phyloP scores from a whole-genome alignment of 1,140 invertebrate species.

The Drosophila nigromelanica region DNA sequence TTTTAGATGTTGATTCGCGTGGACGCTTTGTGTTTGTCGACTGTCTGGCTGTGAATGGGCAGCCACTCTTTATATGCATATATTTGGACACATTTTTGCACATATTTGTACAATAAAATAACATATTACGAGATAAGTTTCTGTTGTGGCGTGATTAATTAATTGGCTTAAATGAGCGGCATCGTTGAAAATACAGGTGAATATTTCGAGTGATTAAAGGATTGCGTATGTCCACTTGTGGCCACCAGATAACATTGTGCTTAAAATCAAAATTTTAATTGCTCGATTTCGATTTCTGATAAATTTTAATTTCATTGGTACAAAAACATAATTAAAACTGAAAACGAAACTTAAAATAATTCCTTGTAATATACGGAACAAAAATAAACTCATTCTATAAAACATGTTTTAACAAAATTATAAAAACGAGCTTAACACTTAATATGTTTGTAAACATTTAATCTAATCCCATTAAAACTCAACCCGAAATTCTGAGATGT shows the following conservation, averaged over 20 bases:
- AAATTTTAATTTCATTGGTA: no score
- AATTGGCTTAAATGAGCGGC: constrained; percentile 29
- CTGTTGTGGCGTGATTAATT: background rate
- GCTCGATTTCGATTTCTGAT: no score
- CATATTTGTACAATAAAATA: background rate
- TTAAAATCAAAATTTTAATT: no score
- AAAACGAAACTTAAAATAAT: no score
- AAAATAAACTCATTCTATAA: no score
- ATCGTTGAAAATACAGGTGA: constrained; percentile 46
- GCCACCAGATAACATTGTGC: background rate
- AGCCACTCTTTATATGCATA: background rate
- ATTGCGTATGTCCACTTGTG: background rate
- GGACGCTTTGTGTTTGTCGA: constrained; percentile 28
- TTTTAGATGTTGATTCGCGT: constrained; percentile 56
- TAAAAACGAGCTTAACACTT: no score
- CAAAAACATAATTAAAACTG: no score
- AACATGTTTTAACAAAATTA: no score
- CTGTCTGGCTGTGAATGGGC: constrained; percentile 1
- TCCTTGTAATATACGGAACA: no score
- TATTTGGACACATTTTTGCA: background rate
- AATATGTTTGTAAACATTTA: no score
- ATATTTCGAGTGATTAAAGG: constrained; percentile 10
- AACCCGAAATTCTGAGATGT: no score
- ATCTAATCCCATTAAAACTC: no score
- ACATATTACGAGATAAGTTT: background rate